A percentile compares a stretch with the other conserved stretches of the same genome.
These are phyloP conservation scores for Latheticus oryzae DNA, from an alignment of 2,888 invertebrate species.

Conservation along the genomic window DNA sequence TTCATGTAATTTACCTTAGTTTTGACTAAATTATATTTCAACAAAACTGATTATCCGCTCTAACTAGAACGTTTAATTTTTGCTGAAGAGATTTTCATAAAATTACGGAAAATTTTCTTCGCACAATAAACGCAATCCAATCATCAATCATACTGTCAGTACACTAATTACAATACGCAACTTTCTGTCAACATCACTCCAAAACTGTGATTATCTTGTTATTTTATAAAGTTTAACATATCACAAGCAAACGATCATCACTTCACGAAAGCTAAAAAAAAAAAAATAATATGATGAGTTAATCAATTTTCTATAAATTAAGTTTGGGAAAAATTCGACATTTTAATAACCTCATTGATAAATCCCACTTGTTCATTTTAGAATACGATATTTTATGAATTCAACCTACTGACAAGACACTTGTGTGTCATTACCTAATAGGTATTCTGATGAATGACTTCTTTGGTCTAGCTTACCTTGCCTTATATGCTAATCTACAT, in stretches of 20 bases:
- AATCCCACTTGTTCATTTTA: conserved; percentile 8
- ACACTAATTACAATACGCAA: conserved; percentile 12
- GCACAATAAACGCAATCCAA: neutral
- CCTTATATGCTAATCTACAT: conserved; percentile 31
- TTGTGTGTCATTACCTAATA: conserved; percentile 31
- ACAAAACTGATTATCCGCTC: too few relatives aligned
- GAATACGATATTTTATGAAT: conserved; percentile 15
- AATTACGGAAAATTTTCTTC: too few relatives aligned
- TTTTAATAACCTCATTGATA: conserved; percentile 11
- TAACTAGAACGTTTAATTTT: too few relatives aligned
- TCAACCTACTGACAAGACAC: conserved; percentile 25
- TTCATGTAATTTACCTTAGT: too few relatives aligned
- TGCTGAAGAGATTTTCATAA: too few relatives aligned
- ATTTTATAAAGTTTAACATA: conserved; percentile 10
- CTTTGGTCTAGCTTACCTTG: conserved; percentile 30
- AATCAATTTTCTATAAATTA: too few relatives aligned
- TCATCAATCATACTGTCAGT: conserved; percentile 19
- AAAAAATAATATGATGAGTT: too few relatives aligned
- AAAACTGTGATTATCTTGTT: conserved; percentile 15
- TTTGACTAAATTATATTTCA: too few relatives aligned
- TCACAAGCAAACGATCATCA: conserved; percentile 19
- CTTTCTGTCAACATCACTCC: conserved; percentile 14
- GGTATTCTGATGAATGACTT: conserved; percentile 30
- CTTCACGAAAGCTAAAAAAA: neutral
- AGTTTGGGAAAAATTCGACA: conserved; percentile 8